Conservation (phyloP, 2,888 invertebrate genomes). For the Tortrix viridana region DNA sequence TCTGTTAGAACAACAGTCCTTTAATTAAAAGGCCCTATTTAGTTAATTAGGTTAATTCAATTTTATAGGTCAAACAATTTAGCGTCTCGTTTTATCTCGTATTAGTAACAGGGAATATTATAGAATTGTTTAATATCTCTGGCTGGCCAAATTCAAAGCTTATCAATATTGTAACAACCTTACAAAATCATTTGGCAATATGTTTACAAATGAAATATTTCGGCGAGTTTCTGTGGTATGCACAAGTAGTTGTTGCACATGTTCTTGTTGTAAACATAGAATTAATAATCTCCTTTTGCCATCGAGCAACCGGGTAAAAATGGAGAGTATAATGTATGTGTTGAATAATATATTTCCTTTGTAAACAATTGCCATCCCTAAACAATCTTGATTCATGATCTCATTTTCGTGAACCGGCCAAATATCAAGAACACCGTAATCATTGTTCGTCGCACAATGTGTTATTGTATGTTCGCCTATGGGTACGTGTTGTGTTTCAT, state of each 20-base stretch:
- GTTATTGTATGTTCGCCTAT: conserved; percentile 14
- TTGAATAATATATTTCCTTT: background rate
- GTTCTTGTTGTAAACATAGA: too few species aligned
- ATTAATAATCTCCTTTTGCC: too few species aligned
- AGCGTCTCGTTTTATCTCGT: too few species aligned
- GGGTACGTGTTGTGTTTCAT: conserved; percentile 23
- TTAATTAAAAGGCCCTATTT: too few species aligned
- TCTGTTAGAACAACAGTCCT: too few species aligned
- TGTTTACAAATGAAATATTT: conserved; percentile 1
- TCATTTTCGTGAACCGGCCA: background rate
- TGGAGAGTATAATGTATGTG: too few species aligned
- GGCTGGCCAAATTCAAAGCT: background rate
- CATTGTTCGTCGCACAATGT: conserved; percentile 28
- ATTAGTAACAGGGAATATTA: too few species aligned
- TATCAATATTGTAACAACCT: background rate
- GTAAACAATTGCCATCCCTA: background rate
- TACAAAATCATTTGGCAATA: background rate
- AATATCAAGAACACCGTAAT: conserved; percentile 5
- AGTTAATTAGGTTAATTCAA: too few species aligned
- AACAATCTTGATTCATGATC: background rate
- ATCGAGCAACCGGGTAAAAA: too few species aligned
- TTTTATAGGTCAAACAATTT: too few species aligned
- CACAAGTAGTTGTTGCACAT: too few species aligned
- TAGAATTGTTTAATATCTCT: conserved; percentile 1
- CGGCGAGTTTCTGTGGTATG: too few species aligned